Evolutionary conservation across 2,113 vertebrate genomes (phyloP).

Genomic region (Oostethus manadensis): DNA sequence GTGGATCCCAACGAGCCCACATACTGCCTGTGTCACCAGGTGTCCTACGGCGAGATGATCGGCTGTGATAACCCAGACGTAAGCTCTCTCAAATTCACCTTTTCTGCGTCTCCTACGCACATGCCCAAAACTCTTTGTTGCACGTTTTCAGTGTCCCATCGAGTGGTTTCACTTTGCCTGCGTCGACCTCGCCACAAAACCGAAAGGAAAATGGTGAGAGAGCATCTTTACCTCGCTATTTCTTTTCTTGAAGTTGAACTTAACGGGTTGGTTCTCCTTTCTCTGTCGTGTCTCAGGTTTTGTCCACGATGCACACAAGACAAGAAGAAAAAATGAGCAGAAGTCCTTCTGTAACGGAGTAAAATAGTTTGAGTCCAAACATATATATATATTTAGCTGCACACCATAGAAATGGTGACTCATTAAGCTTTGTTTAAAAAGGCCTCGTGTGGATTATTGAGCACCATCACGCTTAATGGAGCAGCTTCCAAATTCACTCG

Average conservation of each 20-base stretch:
- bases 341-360: conserved; percentile 49
- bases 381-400: conserved; percentile 41
- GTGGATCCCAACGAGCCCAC: conserved; percentile 98
- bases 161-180: conserved; percentile 99
- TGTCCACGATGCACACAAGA: conserved; percentile 94
- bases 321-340: conserved; percentile 84
- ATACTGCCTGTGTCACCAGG: conserved; percentile 96
- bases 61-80: conserved; percentile 97
- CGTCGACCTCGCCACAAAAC: conserved; percentile 94
- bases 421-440: conserved; percentile 54
- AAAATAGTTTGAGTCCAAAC: conserved; percentile 17
- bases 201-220: conserved; percentile 98
- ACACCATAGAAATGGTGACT: conserved; percentile 25
- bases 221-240: not conserved
- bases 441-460: conserved; percentile 31
- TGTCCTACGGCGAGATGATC: conserved; percentile 98
- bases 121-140: not conserved
- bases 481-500: not conserved
- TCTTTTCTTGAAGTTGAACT: not conserved
- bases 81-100: conserved; percentile 43
- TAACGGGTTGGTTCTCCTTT: not conserved
- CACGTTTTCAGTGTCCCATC: conserved; percentile 84
- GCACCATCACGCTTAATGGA: not conserved
- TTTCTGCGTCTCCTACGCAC: not conserved
- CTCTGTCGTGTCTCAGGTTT: conserved; percentile 74